Evolutionary conservation across 2,113 vertebrate genomes (phyloP).

Genomic region (Falco punctatus): DNA sequence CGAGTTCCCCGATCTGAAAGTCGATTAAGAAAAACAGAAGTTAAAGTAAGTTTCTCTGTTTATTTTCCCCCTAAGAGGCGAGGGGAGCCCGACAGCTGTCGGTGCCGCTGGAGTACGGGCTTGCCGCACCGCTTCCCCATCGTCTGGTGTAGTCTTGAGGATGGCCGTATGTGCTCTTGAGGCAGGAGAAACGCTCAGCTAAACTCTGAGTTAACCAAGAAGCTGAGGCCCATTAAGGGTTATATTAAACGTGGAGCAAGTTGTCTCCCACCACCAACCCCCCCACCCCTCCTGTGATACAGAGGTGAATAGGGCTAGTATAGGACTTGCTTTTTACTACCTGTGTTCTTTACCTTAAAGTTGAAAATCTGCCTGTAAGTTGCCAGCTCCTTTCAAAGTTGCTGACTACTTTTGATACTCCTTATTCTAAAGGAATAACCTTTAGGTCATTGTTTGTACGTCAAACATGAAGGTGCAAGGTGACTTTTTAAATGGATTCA

Average conservation of each 20-base stretch:
- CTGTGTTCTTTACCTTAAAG: not conserved
- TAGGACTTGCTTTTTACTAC: not conserved
- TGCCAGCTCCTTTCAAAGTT: not conserved
- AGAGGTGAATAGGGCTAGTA: not conserved
- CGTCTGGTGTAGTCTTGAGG: not conserved
- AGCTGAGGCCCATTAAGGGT: not conserved
- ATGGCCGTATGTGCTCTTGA: not conserved
- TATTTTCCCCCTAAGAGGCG: not conserved
- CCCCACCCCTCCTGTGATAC: not conserved
- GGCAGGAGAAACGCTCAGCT: not conserved
- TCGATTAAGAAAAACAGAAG: not conserved
- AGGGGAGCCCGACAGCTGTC: not conserved
- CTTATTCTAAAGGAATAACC: not conserved
- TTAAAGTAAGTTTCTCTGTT: not conserved
- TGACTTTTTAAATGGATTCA: not conserved
- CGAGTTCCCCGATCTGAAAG: not conserved
- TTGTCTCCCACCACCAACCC: not conserved
- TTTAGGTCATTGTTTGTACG: fast-evolving
- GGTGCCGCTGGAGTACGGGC: not conserved
- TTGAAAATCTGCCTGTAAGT: not conserved
- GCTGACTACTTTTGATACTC: not conserved
- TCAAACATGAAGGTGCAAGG: not conserved
- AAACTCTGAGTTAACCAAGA: not conserved
- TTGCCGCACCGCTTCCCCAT: not conserved
- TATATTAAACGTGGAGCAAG: not conserved